Conservation (phyloP, 1,140 invertebrate species). For the Drosophila pseudoananassae region DNA sequence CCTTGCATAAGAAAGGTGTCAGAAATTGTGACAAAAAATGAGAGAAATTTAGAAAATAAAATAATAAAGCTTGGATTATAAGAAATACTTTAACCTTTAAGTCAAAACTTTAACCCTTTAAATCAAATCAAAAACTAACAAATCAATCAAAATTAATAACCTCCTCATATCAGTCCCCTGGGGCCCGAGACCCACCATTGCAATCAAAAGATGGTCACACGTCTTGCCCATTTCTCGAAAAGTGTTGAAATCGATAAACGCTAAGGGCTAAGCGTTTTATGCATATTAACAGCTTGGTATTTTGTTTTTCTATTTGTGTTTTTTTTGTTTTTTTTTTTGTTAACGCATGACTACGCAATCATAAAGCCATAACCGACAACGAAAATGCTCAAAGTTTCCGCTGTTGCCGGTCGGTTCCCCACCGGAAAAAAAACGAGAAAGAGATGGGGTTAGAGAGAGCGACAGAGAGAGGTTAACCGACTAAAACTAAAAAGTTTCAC, state of each 20-base stretch:
- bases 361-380: slow-evolving; percentile 49
- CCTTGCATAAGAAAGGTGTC: slow-evolving; percentile 1
- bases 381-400: slow-evolving; percentile 43
- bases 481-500: slow-evolving; percentile 70
- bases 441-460: slow-evolving; percentile 4
- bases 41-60: background rate
- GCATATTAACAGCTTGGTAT: slow-evolving; percentile 61
- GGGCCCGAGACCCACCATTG: background rate
- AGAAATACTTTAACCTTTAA: background rate
- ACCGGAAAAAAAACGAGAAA: slow-evolving; percentile 8
- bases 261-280: slow-evolving; percentile 51
- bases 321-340: slow-evolving; percentile 25
- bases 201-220: slow-evolving; percentile 38
- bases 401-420: slow-evolving; percentile 48
- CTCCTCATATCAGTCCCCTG: slow-evolving; percentile 2
- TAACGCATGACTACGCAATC: slow-evolving; percentile 58
- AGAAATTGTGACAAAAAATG: background rate
- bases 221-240: slow-evolving; percentile 27
- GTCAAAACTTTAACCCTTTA: background rate
- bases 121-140: background rate
- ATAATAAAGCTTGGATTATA: background rate
- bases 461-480: slow-evolving; percentile 28
- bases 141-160: background rate
- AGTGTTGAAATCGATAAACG: slow-evolving; percentile 68
- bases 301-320: slow-evolving; percentile 13